Conservation (phyloP, 2,888 invertebrate genomes). For the Caenorhabditis imperialis region DNA sequence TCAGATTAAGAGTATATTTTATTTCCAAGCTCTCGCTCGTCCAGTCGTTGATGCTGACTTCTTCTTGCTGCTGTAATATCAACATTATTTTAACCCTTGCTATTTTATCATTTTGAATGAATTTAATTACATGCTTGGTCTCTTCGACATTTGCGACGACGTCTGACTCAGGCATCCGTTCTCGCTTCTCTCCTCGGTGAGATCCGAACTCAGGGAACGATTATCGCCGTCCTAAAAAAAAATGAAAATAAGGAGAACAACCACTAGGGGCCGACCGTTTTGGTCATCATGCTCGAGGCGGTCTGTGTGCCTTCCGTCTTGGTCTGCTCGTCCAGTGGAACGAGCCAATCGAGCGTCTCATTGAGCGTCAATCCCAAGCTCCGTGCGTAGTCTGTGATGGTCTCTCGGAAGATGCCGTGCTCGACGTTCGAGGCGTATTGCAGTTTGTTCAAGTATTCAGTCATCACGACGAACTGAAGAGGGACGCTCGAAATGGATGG, state of each 20-base stretch:
- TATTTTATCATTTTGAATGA: no score
- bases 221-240: no score
- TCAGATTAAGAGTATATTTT: constrained; percentile 19
- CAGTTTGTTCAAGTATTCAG: constrained; percentile 33
- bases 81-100: no score
- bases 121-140: no score
- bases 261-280: background rate
- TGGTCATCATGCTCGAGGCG: background rate
- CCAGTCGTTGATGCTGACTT: background rate
- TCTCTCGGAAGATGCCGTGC: constrained; percentile 40
- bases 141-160: no score
- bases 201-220: no score
- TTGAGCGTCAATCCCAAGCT: constrained; percentile 26
- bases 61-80: background rate
- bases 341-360: constrained; percentile 40
- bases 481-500: constrained; percentile 16
- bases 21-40: background rate
- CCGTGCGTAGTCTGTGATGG: constrained; percentile 41
- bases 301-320: constrained; percentile 3
- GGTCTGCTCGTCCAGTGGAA: background rate
- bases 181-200: no score
- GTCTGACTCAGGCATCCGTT: no score
- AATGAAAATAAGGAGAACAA: background rate
- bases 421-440: constrained; percentile 30
- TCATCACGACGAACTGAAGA: constrained; percentile 6